These are phyloP conservation scores for Heterotilapia buettikoferi DNA, from an alignment of 2,113 vertebrate species.

Conservation along the genomic window DNA sequence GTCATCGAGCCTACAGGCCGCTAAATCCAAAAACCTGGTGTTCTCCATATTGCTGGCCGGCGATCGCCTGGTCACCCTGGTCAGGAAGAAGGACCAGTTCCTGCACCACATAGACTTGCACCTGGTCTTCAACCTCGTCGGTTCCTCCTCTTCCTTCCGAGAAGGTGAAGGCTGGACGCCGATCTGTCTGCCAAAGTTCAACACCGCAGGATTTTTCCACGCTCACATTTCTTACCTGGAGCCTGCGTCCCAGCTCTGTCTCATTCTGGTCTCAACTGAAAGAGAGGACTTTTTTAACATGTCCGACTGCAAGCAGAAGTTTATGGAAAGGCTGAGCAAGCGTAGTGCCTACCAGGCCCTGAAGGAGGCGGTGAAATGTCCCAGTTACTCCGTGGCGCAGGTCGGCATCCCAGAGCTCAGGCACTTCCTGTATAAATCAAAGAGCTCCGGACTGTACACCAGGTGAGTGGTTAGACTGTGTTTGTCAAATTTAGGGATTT, in stretches of 20 bases:
- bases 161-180: constrained; percentile 98
- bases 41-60: constrained; percentile 92
- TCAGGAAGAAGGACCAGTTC: constrained; percentile 93
- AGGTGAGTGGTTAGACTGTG: constrained; percentile 74
- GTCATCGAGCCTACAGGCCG: constrained; percentile 87
- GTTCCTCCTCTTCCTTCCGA: constrained; percentile 90
- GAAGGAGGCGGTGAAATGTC: constrained; percentile 81
- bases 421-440: constrained; percentile 98
- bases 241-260: constrained; percentile 84
- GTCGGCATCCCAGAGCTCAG: constrained; percentile 90
- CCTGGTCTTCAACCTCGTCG: constrained; percentile 93
- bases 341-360: constrained; percentile 79
- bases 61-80: constrained; percentile 87
- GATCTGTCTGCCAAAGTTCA: constrained; percentile 96
- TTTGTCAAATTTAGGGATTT: not conserved
- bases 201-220: constrained; percentile 90
- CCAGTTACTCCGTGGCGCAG: constrained; percentile 83
- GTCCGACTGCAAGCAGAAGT: constrained; percentile 88
- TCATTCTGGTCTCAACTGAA: constrained; percentile 91
- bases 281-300: constrained; percentile 94
- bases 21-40: constrained; percentile 86
- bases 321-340: constrained; percentile 86
- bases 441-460: constrained; percentile 96
- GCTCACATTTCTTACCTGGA: constrained; percentile 96
- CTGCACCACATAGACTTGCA: constrained; percentile 96